phyloP scores from a whole-genome alignment of 1,140 invertebrate species.

The Cydia strobilella region DNA sequence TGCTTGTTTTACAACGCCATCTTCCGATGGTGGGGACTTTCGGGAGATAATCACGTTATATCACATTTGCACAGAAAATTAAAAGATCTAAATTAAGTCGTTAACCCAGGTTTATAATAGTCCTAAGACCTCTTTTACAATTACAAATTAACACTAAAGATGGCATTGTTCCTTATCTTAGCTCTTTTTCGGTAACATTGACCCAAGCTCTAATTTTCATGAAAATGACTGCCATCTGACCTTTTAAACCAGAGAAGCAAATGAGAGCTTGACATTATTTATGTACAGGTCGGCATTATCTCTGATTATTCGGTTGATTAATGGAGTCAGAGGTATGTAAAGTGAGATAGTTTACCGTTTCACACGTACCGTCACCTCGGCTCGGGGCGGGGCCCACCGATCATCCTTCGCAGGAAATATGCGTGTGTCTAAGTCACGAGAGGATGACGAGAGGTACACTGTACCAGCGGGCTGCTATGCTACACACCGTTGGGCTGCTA shows the following conservation, averaged over 20 bases:
- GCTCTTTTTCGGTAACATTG: background rate
- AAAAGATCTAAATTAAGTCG: too few species aligned
- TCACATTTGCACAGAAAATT: background rate
- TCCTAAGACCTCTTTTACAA: too few species aligned
- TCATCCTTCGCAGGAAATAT: conserved; percentile 24
- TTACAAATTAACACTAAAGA: too few species aligned
- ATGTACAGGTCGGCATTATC: background rate
- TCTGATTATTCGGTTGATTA: conserved; percentile 1
- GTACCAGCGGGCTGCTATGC: conserved; percentile 1
- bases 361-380: conserved; percentile 21
- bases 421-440: conserved; percentile 40
- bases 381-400: conserved; percentile 4
- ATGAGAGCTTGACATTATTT: conserved; percentile 3
- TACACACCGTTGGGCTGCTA: too few species aligned
- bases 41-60: background rate
- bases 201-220: background rate
- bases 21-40: background rate
- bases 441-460: background rate
- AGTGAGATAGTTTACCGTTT: conserved; percentile 25
- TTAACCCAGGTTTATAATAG: too few species aligned
- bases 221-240: background rate
- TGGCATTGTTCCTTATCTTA: too few species aligned
- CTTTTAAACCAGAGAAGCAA: background rate
- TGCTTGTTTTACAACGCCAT: background rate
- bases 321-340: conserved; percentile 11